Conservation (phyloP, 2,113 vertebrate genomes). For the Vombatus ursinus region DNA sequence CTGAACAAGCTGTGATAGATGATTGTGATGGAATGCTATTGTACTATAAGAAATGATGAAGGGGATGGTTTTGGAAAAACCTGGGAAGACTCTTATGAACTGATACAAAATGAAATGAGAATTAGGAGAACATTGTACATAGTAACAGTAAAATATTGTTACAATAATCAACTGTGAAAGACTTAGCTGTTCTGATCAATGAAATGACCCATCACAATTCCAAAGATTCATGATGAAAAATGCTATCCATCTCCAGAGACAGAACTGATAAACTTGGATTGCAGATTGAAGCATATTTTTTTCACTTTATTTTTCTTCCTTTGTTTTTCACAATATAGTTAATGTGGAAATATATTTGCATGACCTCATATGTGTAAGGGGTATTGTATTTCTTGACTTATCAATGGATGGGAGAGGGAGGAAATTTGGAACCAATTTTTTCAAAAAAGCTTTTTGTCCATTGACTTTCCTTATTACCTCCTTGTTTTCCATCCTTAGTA, state of each 20-base stretch:
- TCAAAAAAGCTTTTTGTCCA: not conserved
- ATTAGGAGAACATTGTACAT: not conserved
- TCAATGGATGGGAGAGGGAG: not conserved
- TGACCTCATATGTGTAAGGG: not conserved
- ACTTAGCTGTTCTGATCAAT: not conserved
- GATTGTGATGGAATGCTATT: not conserved
- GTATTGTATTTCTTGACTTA: not conserved
- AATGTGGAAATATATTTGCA: not conserved
- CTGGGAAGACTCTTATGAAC: not conserved
- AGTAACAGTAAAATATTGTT: not conserved
- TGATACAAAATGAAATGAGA: not conserved
- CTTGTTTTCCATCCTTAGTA: slow-evolving; percentile 43
- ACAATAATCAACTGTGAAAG: not conserved
- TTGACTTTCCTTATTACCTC: slow-evolving; percentile 46
- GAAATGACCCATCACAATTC: not conserved
- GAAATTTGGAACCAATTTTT: not conserved
- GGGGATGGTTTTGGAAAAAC: not conserved
- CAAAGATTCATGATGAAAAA: not conserved
- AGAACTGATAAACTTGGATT: not conserved
- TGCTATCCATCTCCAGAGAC: not conserved
- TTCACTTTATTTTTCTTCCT: not conserved
- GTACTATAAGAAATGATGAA: not conserved
- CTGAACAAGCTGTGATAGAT: not conserved
- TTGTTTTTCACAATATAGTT: not conserved
- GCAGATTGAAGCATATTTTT: not conserved